Conservation (phyloP, 2,888 invertebrate species). For the Drosophila picticornis region DNA sequence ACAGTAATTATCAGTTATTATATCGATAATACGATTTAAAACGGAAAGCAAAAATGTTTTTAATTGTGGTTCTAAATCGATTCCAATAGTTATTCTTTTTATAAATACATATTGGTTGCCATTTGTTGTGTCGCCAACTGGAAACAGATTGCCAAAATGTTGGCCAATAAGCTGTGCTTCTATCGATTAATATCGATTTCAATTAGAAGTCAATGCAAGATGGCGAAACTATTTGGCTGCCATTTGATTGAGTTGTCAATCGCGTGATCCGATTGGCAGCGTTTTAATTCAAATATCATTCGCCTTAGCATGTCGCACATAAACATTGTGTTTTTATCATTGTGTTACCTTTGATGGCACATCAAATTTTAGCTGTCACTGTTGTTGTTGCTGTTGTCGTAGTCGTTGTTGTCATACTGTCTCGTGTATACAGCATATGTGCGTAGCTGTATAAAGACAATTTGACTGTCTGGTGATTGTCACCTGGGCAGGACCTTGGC, state of each 20-base stretch:
- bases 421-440: background rate
- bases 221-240: background rate
- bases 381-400: background rate
- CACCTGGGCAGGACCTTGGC: conserved; percentile 49
- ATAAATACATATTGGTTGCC: background rate
- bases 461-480: conserved; percentile 54
- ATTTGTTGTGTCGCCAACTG: background rate
- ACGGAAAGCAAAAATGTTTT: background rate
- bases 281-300: conserved; percentile 1
- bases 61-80: background rate
- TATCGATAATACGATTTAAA: background rate
- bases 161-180: background rate
- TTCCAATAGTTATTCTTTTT: background rate
- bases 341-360: conserved; percentile 28
- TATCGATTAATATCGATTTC: background rate
- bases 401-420: background rate
- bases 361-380: conserved; percentile 32
- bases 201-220: background rate
- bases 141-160: background rate
- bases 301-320: background rate
- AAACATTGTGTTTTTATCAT: conserved; percentile 28
- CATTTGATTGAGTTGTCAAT: conserved; percentile 6
- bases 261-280: background rate
- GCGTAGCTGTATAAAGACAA: conserved; percentile 7
- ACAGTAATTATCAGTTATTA: background rate